A percentile compares a stretch with the other conserved stretches of the same genome.
These are phyloP conservation scores for Ophion ventricosus DNA, from an alignment of 2,888 invertebrate genomes.

Conservation along the genomic window DNA sequence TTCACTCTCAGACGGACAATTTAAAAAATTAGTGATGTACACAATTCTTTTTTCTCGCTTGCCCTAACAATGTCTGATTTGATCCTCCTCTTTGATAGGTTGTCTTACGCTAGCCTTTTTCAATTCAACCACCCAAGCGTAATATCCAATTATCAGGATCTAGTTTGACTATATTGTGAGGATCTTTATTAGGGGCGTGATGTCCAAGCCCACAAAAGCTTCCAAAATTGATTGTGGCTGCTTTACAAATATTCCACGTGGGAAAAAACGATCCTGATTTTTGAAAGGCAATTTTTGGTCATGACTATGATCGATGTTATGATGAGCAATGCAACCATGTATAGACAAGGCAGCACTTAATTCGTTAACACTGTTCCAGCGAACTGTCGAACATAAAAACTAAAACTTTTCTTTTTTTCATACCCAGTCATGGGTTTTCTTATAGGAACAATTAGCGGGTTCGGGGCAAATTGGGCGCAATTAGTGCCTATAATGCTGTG, in stretches of 20 bases:
- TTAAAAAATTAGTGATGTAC: neutral
- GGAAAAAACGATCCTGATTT: neutral
- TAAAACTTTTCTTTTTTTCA: neutral
- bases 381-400: neutral
- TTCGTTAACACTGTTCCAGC: neutral
- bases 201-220: too few relatives aligned
- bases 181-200: too few relatives aligned
- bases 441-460: slow-evolving; percentile 76
- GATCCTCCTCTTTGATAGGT: too few relatives aligned
- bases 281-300: neutral
- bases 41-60: neutral
- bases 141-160: too few relatives aligned
- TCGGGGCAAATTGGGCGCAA: slow-evolving; percentile 79
- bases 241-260: too few relatives aligned
- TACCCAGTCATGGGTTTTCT: slow-evolving; percentile 73
- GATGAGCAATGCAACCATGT: too few relatives aligned
- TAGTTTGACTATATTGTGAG: too few relatives aligned
- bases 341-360: neutral
- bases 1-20: too few relatives aligned
- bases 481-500: slow-evolving; percentile 78
- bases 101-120: too few relatives aligned
- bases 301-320: neutral
- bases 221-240: too few relatives aligned
- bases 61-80: neutral
- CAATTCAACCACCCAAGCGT: too few relatives aligned